Conservation (phyloP, 2,113 vertebrate species). For the Neolamprologus tretocephalus region DNA sequence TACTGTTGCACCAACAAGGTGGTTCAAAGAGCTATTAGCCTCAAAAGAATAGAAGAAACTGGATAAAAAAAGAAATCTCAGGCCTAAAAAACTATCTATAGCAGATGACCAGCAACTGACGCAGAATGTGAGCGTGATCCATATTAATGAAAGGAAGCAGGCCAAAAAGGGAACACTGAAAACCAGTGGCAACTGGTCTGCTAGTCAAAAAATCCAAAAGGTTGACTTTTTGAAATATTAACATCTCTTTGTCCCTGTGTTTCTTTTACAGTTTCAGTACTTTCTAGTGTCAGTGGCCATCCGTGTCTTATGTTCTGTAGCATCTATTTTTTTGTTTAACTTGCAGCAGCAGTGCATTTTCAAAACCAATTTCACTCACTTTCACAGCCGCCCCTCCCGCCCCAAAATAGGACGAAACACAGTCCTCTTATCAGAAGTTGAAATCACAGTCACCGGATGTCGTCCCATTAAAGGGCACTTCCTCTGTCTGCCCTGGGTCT, state of each 20-base stretch:
- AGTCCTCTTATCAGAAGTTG: conserved; percentile 4
- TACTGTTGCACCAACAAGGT: background rate
- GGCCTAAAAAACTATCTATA: background rate
- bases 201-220: background rate
- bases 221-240: background rate
- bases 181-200: background rate
- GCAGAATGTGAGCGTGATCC: background rate
- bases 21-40: background rate
- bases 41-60: background rate
- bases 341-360: background rate
- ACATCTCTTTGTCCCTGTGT: background rate
- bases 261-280: background rate
- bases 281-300: background rate
- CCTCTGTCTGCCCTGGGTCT: background rate
- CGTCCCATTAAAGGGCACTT: conserved; percentile 5
- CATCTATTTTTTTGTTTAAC: background rate
- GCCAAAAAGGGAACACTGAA: background rate
- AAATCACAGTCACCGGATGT: conserved; percentile 2
- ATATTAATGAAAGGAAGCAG: background rate
- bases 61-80: background rate
- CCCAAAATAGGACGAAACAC: conserved; percentile 11
- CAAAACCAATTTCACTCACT: background rate
- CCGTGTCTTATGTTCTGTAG: background rate
- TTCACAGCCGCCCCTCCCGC: background rate
- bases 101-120: background rate